Base-by-base conservation (phyloP, 2,888 invertebrate species). In the Beris chalybata region DNA sequence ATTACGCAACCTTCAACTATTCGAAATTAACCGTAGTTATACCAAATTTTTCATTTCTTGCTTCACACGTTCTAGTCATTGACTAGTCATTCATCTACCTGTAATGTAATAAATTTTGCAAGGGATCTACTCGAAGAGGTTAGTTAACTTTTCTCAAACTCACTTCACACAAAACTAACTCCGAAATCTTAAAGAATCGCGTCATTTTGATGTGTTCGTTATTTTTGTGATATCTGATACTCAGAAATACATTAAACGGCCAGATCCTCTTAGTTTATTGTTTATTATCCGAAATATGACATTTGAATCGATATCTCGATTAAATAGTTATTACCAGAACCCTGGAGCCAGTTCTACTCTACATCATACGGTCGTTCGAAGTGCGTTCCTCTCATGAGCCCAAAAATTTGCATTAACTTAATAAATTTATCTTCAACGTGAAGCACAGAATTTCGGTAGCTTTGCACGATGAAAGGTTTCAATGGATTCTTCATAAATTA, bases 401-500 rank as follows among this genome's bases (percentile, higher is more conserved):
- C 32, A 38, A 7, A 61, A 61, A 43, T 43, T 61, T 43, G 38
- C 50, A 45, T 61, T 32, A 31, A 38, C 52, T 52, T 61, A 50
- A 22, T 22, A 22, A 22, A 22, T 22, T 22, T 22, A 22, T 22
- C 22, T 22, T 22, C 3, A 2, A 22, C 22, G 22, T 22, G 22
- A 22, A 22, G 22, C 22, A 22, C 38, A 52, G 61, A 50, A 61
- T 61, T 61, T 61, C 61, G 61, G 61, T 61, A 61, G 61, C 61
- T 61, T 61, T 52, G 22, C 52, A 12, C 22, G 9, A 38, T 7
- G 52, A 61, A 48, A 61, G 50, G 32, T 61, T 61, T 43, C 61
- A 32, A 38, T 13, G 61, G 50, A 61, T 61, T 52, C 50, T 61
- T 52, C 61, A 61, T 61, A 61, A 61, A 61, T 61, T 61, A 61